These are phyloP conservation scores for Anthophora plumipes DNA, from an alignment of 2,888 invertebrate genomes.

Conservation along the genomic window DNA sequence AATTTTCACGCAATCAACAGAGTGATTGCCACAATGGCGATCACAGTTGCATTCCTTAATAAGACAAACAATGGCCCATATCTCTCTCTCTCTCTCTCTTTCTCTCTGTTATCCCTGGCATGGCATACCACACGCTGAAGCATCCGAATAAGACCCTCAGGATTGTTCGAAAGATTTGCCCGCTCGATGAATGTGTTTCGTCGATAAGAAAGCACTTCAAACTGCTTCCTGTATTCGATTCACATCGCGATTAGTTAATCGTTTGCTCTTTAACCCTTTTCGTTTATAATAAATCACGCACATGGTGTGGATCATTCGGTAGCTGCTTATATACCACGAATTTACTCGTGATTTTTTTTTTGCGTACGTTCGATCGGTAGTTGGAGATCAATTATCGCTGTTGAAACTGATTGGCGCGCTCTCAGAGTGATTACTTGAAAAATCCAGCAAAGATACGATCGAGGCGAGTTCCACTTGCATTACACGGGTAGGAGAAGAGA, in stretches of 20 bases:
- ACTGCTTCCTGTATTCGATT: constrained; percentile 27
- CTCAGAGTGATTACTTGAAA: constrained; percentile 29
- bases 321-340: not conserved
- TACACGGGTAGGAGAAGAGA: not conserved
- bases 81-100: constrained; percentile 18
- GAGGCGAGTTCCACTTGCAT: not conserved
- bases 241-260: not conserved
- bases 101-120: constrained; percentile 33
- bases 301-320: too few relatives aligned
- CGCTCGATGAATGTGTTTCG: constrained; percentile 16
- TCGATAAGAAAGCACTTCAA: not conserved
- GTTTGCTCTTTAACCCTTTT: too few relatives aligned
- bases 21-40: constrained; percentile 10
- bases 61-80: constrained; percentile 17
- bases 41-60: constrained; percentile 16
- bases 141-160: constrained; percentile 42
- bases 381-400: constrained; percentile 52
- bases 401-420: constrained; percentile 42
- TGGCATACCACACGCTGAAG: constrained; percentile 36
- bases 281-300: too few relatives aligned
- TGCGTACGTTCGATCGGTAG: constrained; percentile 10
- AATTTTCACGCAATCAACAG: constrained; percentile 37
- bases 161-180: constrained; percentile 16
- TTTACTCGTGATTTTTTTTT: constrained; percentile 24
- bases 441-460: constrained; percentile 38